A percentile compares a stretch with the other conserved stretches of the same genome.
phyloP scores from a whole-genome alignment of 2,797 vertebrate species.

The Hippopotamyrus pictus region DNA sequence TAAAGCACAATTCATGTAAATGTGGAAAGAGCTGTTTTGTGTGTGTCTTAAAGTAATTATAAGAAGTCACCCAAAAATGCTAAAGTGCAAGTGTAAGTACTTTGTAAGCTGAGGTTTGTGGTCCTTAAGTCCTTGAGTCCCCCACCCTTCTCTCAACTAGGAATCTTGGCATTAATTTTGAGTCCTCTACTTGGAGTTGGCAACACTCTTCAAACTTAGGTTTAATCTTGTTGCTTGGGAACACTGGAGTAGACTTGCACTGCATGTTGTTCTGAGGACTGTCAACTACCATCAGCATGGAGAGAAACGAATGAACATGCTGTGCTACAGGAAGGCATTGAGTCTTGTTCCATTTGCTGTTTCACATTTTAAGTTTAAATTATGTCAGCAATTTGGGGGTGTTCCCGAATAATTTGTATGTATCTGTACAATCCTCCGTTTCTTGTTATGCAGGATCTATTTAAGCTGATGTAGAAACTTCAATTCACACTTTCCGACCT shows the following conservation, averaged over 20 bases:
- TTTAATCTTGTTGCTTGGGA: neutral
- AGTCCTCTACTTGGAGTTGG: neutral
- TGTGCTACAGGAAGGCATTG: neutral
- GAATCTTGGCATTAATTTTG: neutral
- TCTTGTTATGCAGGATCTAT: neutral
- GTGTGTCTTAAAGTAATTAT: neutral
- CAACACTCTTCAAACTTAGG: neutral
- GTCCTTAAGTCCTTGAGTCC: neutral
- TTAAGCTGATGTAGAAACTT: neutral
- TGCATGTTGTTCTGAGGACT: neutral
- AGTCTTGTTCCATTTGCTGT: neutral
- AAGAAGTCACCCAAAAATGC: neutral
- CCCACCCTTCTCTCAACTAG: neutral
- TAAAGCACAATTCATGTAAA: neutral
- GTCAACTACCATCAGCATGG: neutral
- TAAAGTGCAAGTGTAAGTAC: neutral
- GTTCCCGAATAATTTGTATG: neutral
- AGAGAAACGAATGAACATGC: neutral
- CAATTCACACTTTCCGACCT: neutral
- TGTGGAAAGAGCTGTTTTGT: neutral
- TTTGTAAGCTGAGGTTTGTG: slow-evolving; percentile 1
- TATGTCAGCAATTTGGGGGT: neutral
- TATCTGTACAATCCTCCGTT: neutral
- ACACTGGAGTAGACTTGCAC: neutral
- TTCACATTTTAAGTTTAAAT: neutral